Evolutionary conservation across 2,797 vertebrate genomes (phyloP).

Genomic region (Hippoglossus hippoglossus): DNA sequence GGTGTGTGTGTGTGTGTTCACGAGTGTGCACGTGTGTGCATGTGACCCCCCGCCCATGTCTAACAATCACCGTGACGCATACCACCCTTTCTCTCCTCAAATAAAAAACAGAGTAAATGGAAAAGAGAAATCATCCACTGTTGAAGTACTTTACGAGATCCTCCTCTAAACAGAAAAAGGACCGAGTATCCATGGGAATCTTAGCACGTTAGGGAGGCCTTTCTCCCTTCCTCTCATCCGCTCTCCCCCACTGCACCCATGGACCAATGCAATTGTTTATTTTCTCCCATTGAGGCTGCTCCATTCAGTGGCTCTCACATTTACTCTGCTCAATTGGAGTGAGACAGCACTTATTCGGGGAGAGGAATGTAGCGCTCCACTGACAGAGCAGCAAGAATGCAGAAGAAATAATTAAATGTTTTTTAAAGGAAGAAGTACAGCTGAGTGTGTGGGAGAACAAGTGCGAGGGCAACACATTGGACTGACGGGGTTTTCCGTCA

Average conservation of each 20-base stretch:
- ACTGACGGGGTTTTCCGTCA: slow-evolving; percentile 61
- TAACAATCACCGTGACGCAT: slow-evolving; percentile 68
- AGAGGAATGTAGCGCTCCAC: slow-evolving; percentile 83
- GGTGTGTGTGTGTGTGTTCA: slow-evolving; percentile 39
- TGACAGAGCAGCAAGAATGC: slow-evolving; percentile 81
- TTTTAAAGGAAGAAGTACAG: slow-evolving; percentile 70
- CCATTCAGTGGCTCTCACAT: slow-evolving; percentile 84
- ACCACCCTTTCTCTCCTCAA: slow-evolving; percentile 69
- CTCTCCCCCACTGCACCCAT: slow-evolving; percentile 80
- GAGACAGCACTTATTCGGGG: slow-evolving; percentile 84
- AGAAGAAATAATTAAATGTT: slow-evolving; percentile 77
- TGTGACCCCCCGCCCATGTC: slow-evolving; percentile 59
- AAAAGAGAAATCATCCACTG: slow-evolving; percentile 78
- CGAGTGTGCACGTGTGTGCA: slow-evolving; percentile 57
- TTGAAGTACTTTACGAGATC: slow-evolving; percentile 79
- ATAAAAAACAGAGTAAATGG: slow-evolving; percentile 74
- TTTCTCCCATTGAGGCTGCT: slow-evolving; percentile 83
- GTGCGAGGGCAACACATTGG: slow-evolving; percentile 50
- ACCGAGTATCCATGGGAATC: slow-evolving; percentile 83
- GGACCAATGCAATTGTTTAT: slow-evolving; percentile 85
- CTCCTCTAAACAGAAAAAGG: slow-evolving; percentile 76
- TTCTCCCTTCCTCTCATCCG: slow-evolving; percentile 74
- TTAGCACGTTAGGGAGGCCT: slow-evolving; percentile 79
- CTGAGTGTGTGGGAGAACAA: slow-evolving; percentile 61
- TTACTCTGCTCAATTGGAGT: slow-evolving; percentile 84